Evolutionary conservation across 2,797 vertebrate species (phyloP).

Genomic region (Poeciliopsis infans): DNA sequence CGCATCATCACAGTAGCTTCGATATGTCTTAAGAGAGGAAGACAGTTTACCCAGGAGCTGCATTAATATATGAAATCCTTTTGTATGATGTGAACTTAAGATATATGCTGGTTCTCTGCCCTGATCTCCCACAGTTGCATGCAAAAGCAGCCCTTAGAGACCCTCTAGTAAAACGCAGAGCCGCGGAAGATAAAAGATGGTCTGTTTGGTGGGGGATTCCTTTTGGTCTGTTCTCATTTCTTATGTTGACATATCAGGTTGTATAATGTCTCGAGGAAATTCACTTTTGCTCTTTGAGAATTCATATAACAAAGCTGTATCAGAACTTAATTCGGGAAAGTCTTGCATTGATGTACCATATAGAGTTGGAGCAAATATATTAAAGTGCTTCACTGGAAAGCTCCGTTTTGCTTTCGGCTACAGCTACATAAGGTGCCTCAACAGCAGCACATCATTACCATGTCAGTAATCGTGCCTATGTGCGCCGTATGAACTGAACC

Average conservation of each 20-base stretch:
- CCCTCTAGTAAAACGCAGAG: conserved; percentile 64
- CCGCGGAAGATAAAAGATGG: conserved; percentile 69
- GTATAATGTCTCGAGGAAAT: conserved; percentile 66
- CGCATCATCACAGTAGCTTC: conserved; percentile 57
- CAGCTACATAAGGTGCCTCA: conserved; percentile 18
- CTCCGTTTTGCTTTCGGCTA: conserved; percentile 1
- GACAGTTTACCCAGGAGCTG: conserved; percentile 71
- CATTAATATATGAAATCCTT: conserved; percentile 75
- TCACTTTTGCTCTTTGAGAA: conserved; percentile 48
- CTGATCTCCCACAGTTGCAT: conserved; percentile 71
- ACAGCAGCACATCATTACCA: conserved; percentile 29
- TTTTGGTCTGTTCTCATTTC: conserved; percentile 71
- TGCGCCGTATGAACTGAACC: conserved; percentile 20
- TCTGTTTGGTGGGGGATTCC: conserved; percentile 41
- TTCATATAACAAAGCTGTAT: conserved; percentile 50
- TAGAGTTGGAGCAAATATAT: conserved; percentile 39
- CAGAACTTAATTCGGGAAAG: conserved; percentile 28
- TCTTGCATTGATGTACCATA: conserved; percentile 24
- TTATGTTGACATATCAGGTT: conserved; percentile 68
- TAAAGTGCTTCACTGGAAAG: conserved; percentile 11
- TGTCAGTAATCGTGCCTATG: conserved; percentile 14
- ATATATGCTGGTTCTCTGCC: conserved; percentile 75
- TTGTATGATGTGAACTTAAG: conserved; percentile 76
- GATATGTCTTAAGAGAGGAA: conserved; percentile 70
- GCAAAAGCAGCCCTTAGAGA: conserved; percentile 69